Evolutionary conservation across 2,113 vertebrate genomes (phyloP).

Genomic region (Mus pahari): DNA sequence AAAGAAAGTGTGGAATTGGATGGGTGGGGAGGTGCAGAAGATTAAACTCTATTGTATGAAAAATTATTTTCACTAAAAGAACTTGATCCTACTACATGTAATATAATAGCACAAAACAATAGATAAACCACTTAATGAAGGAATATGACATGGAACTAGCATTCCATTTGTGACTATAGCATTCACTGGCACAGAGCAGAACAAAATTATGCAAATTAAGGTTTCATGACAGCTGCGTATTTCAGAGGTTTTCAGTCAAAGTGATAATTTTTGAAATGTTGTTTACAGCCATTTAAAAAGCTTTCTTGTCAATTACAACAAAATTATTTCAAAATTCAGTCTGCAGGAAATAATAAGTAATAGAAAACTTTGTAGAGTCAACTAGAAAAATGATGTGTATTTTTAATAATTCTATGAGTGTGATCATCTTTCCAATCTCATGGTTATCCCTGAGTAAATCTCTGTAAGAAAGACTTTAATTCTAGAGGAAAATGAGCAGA

Average conservation of each 20-base stretch:
- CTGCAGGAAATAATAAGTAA: slow-evolving; percentile 22
- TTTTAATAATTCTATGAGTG: slow-evolving; percentile 41
- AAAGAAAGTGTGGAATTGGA: too few relatives aligned
- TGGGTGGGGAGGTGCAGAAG: not conserved
- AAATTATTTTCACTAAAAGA: not conserved
- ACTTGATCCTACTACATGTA: not conserved
- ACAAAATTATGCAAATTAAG: not conserved
- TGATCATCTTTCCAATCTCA: slow-evolving; percentile 28
- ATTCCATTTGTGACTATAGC: slow-evolving; percentile 15
- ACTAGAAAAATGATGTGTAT: slow-evolving; percentile 10
- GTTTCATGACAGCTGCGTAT: not conserved
- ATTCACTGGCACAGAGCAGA: not conserved
- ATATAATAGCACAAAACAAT: not conserved
- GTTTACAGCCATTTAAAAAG: not conserved
- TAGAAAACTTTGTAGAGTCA: slow-evolving; percentile 28
- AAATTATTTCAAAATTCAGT: slow-evolving; percentile 33
- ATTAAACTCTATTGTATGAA: not conserved
- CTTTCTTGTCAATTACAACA: not conserved
- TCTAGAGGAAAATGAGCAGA: slow-evolving; percentile 24
- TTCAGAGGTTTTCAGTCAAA: not conserved
- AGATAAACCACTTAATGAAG: not conserved
- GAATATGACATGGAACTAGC: not conserved
- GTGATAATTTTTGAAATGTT: not conserved
- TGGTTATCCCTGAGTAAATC: slow-evolving; percentile 51
- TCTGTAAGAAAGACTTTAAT: slow-evolving; percentile 57